Conservation (phyloP, 1,140 invertebrate genomes). For the Drosophila subpulchrella region DNA sequence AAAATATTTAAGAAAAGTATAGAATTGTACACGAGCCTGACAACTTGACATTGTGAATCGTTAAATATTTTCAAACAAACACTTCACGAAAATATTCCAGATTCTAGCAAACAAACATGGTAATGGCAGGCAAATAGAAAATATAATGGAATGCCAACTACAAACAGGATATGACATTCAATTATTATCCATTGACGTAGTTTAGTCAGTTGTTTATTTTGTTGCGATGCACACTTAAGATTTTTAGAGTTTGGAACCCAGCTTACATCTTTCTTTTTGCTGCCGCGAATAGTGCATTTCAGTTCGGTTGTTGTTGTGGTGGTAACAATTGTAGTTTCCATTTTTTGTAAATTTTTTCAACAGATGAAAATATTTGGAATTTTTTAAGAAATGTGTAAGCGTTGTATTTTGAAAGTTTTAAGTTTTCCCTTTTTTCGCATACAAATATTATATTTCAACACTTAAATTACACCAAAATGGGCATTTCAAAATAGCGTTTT, state of each 20-base stretch:
- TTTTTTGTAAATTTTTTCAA: slow-evolving; percentile 38
- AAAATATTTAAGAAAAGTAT: background rate
- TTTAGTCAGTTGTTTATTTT: slow-evolving; percentile 35
- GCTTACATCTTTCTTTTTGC: slow-evolving; percentile 69
- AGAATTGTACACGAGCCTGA: slow-evolving; percentile 13
- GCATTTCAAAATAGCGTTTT: slow-evolving; percentile 15
- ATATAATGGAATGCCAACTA: slow-evolving; percentile 47
- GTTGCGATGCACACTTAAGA: slow-evolving; percentile 2
- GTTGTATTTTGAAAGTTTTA: background rate
- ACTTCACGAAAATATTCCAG: slow-evolving; percentile 12
- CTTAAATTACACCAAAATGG: background rate
- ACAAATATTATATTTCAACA: background rate
- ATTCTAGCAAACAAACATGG: slow-evolving; percentile 12
- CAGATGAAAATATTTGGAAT: background rate
- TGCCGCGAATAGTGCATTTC: slow-evolving; percentile 42
- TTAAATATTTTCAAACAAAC: slow-evolving; percentile 47
- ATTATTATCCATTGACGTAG: slow-evolving; percentile 66
- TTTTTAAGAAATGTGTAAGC: background rate
- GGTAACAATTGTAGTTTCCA: slow-evolving; percentile 73
- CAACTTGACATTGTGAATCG: slow-evolving; percentile 26
- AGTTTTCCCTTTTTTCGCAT: background rate
- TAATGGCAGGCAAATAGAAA: slow-evolving; percentile 56
- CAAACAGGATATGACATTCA: slow-evolving; percentile 63
- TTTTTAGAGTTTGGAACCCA: slow-evolving; percentile 2
- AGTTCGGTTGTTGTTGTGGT: slow-evolving; percentile 60